Conservation (phyloP, 2,113 vertebrate species). For the Petroica traversi region DNA sequence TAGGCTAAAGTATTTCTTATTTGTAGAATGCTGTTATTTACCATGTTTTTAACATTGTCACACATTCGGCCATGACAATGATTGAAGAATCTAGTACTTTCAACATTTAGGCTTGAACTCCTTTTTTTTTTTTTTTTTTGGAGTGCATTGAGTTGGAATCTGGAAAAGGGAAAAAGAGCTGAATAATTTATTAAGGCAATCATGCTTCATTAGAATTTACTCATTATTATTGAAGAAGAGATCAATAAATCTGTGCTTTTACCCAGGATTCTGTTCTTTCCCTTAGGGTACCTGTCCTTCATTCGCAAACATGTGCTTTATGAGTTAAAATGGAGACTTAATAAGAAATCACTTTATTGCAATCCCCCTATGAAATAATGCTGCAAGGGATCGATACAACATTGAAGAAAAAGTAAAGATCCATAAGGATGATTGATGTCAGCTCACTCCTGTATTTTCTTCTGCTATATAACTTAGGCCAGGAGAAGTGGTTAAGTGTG, state of each 20-base stretch:
- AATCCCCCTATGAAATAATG: slow-evolving; percentile 19
- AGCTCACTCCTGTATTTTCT: neutral
- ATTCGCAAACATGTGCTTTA: slow-evolving; percentile 2
- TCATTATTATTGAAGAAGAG: slow-evolving; percentile 37
- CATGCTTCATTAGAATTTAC: slow-evolving; percentile 35
- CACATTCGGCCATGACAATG: no score
- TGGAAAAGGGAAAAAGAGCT: neutral
- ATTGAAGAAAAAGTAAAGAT: slow-evolving; percentile 45
- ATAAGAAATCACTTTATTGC: slow-evolving; percentile 42
- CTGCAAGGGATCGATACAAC: slow-evolving; percentile 50
- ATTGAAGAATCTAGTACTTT: neutral
- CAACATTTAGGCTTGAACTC: neutral
- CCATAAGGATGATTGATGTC: slow-evolving; percentile 37
- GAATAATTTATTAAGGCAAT: slow-evolving; percentile 51
- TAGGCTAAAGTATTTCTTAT: neutral
- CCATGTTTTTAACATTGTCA: neutral
- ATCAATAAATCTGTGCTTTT: slow-evolving; percentile 40
- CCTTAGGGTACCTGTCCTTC: neutral
- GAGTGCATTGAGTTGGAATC: neutral
- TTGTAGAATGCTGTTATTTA: neutral
- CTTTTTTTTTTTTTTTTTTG: neutral
- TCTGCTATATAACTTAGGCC: neutral
- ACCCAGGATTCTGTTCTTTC: neutral
- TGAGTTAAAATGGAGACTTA: slow-evolving; percentile 36
- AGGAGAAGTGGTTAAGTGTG: neutral